Base-by-base conservation (phyloP, 2,113 vertebrate species). In the Dromiciops gliroides region DNA sequence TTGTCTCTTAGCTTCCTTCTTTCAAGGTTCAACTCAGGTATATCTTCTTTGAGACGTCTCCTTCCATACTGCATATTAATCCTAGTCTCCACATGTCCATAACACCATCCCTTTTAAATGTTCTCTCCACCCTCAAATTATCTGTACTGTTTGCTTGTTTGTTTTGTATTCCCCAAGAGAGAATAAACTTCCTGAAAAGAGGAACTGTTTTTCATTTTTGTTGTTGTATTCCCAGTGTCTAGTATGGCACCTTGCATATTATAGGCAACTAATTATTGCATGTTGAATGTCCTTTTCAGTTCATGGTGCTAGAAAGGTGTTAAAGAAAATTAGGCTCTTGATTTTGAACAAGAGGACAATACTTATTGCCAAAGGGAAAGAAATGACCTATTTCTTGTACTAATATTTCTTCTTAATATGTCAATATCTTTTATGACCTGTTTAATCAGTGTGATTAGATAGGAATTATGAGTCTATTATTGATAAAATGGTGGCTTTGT, bases 271-370 rank as follows among this genome's bases (percentile, higher is more conserved):
- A 44, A 8, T 44, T 23, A 83, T 83, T 44, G 5, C 19, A 22
- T 23, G 7, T 22, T 83, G 67, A 83, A 22, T 44, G n/a, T 44
- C 67, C n/a, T 83, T 83, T 83, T 83, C 14, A 83, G 56, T 83
- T 83, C n/a, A 44, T 44, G 37, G 67, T 83, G n/a, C n/a, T 44
- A 91, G 28, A 88, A 89, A 7, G 51, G 8, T 89, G 48, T 89
- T 96, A 91, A 51, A 75, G 50, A 96, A 94, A 95, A 88, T 90
- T 93, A 95, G 51, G 91, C 60, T 95, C 52, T 95, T 50, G 94
- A 53, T 26, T 93, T 52, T 93, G 89, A 94, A 49, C 44, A 90
- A 24, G 37, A 94, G 93, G 19, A 44, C 92, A 51, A 91, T 95
- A 96, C 28, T 96, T 96, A 67, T 89, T 93, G 51, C 89, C 48